Base-by-base conservation (phyloP, 2,888 invertebrate species). In the Cosmia trapezina region DNA sequence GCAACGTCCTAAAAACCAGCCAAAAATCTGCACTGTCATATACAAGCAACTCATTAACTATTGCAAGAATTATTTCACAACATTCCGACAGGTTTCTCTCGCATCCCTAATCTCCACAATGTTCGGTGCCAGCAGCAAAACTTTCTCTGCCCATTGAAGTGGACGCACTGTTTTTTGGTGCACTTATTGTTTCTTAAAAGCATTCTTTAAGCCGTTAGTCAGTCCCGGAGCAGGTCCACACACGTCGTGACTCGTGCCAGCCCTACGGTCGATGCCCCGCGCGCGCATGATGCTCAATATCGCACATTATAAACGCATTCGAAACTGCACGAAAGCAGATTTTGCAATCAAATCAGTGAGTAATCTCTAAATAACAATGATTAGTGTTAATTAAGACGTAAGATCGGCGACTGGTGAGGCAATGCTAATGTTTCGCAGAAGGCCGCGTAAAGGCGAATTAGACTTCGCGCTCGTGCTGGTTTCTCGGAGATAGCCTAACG, bases 131-230 rank as follows among this genome's bases (percentile, higher is more conserved):
- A n/a, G 28, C 28, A 28, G 9, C 72, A 70, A 73, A 74, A 73
- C 80, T 82, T 75, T 77, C 83, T 49, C 64, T 56, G 61, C 51
- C 73, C 74, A 76, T 81, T 67, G 60, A 64, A 62, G 63, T 62
- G 61, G 51, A 67, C 63, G 65, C 43, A 17, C 28, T 66, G 49
- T 64, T 70, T 73, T 71, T 65, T 70, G n/a, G 49, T 65, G 70
- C 60, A 65, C 63, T 66, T 80, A 75, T 76, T 63, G 62, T 73
- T 86, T 77, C 78, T 80, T 70, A 66, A 69, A 78, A 74, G 67
- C 81, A 87, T 86, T 87, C 87, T 66, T 28, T 81, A 57, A 11
- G 72, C 37, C 63, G 71, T 86, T 84, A 86, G 80, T 84, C 83
- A 82, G 51, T 64, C 37, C 61, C 49, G 9, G 33, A 59, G 67